These are phyloP conservation scores for Athetis lepigone DNA, from an alignment of 2,888 invertebrate genomes.

Conservation along the genomic window DNA sequence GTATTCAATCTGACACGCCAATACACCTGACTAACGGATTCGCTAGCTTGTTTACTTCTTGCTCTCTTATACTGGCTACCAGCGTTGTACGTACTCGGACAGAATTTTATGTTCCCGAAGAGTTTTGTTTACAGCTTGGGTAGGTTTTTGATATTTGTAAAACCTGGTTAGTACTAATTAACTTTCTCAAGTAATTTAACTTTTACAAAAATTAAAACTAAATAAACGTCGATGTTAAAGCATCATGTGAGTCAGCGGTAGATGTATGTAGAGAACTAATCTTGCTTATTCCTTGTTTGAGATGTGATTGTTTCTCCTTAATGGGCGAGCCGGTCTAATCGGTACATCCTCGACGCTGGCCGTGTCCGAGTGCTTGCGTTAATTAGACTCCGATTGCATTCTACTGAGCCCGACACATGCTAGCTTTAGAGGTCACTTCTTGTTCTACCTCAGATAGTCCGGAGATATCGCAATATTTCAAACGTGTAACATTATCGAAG, in stretches of 20 bases:
- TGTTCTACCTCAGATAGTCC: conserved; percentile 57
- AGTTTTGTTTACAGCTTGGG: conserved; percentile 12
- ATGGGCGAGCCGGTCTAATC: conserved; percentile 84
- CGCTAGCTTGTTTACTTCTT: conserved; percentile 43
- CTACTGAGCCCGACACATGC: conserved; percentile 75
- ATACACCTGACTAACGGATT: conserved; percentile 66
- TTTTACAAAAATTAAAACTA: conserved; percentile 20
- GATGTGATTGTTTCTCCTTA: conserved; percentile 89
- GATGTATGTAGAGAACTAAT: conserved; percentile 73
- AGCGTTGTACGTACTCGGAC: background rate
- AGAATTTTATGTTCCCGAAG: background rate
- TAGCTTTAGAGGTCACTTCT: conserved; percentile 77
- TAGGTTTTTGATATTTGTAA: background rate
- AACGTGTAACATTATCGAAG: conserved; percentile 52
- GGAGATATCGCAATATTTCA: conserved; percentile 59
- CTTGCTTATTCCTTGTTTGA: conserved; percentile 83
- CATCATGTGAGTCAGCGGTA: conserved; percentile 56
- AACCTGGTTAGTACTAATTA: background rate
- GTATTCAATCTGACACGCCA: conserved; percentile 73
- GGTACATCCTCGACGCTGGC: conserved; percentile 84
- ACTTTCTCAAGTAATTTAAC: background rate
- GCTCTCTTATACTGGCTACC: conserved; percentile 25
- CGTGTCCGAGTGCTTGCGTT: conserved; percentile 81
- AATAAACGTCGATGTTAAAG: conserved; percentile 47
- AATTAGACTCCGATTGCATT: conserved; percentile 87